Percentiles rank a stretch among this genome's conserved stretches.
Conservation (phyloP, 2,113 vertebrate genomes). For the Grammomys surdaster region DNA sequence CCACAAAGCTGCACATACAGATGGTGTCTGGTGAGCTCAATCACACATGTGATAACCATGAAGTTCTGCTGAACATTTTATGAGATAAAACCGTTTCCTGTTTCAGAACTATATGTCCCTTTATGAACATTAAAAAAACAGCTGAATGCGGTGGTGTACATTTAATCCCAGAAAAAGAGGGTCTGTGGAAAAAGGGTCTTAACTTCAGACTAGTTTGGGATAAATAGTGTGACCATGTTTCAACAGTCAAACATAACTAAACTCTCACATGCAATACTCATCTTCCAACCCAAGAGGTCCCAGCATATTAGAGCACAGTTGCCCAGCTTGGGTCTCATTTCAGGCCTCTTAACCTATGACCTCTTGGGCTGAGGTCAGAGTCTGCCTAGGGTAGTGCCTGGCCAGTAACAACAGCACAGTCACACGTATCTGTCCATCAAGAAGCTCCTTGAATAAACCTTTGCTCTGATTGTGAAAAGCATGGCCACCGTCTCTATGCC, state of each 20-base stretch:
- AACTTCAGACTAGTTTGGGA: not conserved
- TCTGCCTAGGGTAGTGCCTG: too few species aligned
- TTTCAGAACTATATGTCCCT: not conserved
- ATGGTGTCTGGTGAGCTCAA: not conserved
- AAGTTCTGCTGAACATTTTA: not conserved
- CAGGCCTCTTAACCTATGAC: not conserved
- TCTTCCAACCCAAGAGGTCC: not conserved
- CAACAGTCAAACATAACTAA: not conserved
- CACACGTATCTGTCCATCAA: not conserved
- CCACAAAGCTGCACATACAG: not conserved
- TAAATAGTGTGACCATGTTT: not conserved
- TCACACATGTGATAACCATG: not conserved
- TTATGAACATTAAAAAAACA: not conserved
- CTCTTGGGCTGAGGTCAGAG: not conserved
- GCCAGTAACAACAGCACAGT: not conserved
- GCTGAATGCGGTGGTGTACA: not conserved
- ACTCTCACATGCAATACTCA: not conserved
- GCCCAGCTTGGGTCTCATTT: not conserved
- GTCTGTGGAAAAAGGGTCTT: not conserved
- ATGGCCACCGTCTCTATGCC: not conserved
- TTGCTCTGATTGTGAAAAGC: not conserved
- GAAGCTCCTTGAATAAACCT: not conserved
- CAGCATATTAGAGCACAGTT: not conserved
- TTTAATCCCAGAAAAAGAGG: not conserved
- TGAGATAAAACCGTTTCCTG: not conserved